These are phyloP conservation scores for Philhelius pedissequus DNA, from an alignment of 2,888 invertebrate genomes.

Conservation along the genomic window DNA sequence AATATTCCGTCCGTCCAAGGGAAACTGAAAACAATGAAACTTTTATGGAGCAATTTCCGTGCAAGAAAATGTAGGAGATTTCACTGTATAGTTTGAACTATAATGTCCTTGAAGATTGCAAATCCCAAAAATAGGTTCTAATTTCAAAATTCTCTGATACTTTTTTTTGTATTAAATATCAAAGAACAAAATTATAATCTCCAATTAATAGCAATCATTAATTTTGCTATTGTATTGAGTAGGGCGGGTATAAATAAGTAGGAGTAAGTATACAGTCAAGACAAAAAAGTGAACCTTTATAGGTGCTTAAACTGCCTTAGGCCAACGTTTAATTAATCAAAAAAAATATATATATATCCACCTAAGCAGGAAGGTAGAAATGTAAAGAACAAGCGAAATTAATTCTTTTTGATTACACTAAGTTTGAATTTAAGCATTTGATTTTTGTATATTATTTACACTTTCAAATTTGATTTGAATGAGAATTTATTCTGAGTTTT, in stretches of 20 bases:
- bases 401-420: constrained; percentile 34
- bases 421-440: constrained; percentile 17
- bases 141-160: not conserved
- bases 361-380: not conserved
- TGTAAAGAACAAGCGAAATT: not conserved
- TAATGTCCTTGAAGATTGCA: not conserved
- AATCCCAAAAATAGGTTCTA: not conserved
- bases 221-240: not conserved
- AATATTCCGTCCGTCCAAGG: too few relatives aligned
- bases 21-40: too few relatives aligned
- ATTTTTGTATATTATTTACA: constrained; percentile 19
- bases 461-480: constrained; percentile 37
- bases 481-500: constrained; percentile 15
- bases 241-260: not conserved
- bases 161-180: constrained; percentile 9
- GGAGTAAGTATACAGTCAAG: too few relatives aligned
- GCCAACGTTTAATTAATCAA: constrained; percentile 30
- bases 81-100: constrained; percentile 5
- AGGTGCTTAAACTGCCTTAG: not conserved
- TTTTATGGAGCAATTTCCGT: too few relatives aligned
- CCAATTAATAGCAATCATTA: constrained; percentile 9
- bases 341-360: not conserved
- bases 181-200: constrained; percentile 24
- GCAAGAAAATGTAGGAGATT: too few relatives aligned
- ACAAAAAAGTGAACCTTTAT: not conserved